phyloP scores from a whole-genome alignment of 1,140 invertebrate species.

The Trissolcus basalis region DNA sequence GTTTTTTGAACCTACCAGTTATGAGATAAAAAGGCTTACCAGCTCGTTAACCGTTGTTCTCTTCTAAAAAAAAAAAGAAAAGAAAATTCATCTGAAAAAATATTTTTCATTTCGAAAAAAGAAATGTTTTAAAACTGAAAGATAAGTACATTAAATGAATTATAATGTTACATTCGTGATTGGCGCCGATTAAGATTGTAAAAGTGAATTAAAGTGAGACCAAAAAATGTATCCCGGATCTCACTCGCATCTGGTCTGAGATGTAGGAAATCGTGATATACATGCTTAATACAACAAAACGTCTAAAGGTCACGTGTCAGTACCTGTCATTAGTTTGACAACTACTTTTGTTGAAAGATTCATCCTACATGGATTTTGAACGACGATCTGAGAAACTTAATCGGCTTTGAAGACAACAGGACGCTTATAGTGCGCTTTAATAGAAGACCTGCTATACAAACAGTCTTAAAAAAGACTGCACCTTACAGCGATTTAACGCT shows the following conservation, averaged over 20 bases:
- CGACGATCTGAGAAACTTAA: conserved; percentile 53
- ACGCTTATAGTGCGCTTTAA: conserved; percentile 38
- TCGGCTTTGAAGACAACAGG: conserved; percentile 65
- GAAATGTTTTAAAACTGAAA: too few relatives aligned
- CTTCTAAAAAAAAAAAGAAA: too few relatives aligned
- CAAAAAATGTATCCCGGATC: background rate
- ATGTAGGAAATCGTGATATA: conserved; percentile 55
- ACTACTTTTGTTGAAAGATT: conserved; percentile 33
- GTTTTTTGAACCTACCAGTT: background rate
- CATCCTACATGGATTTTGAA: conserved; percentile 34
- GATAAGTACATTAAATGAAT: too few relatives aligned
- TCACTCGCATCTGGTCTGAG: conserved; percentile 47
- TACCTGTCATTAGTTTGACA: conserved; percentile 62
- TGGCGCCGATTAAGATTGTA: too few relatives aligned
- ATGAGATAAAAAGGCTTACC: background rate
- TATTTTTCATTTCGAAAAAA: too few relatives aligned
- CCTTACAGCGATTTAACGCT: conserved; percentile 32
- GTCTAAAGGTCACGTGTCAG: conserved; percentile 64
- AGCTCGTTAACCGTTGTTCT: too few relatives aligned
- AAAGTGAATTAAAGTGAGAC: too few relatives aligned
- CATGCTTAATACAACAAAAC: conserved; percentile 62
- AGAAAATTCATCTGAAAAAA: too few relatives aligned
- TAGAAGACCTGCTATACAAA: conserved; percentile 63
- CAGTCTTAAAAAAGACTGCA: conserved; percentile 45
- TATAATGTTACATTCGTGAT: too few relatives aligned